A percentile compares a stretch with the other conserved stretches of the same genome.
Evolutionary conservation across 1,140 invertebrate genomes (phyloP).

Genomic region (Meteorus sp.): DNA sequence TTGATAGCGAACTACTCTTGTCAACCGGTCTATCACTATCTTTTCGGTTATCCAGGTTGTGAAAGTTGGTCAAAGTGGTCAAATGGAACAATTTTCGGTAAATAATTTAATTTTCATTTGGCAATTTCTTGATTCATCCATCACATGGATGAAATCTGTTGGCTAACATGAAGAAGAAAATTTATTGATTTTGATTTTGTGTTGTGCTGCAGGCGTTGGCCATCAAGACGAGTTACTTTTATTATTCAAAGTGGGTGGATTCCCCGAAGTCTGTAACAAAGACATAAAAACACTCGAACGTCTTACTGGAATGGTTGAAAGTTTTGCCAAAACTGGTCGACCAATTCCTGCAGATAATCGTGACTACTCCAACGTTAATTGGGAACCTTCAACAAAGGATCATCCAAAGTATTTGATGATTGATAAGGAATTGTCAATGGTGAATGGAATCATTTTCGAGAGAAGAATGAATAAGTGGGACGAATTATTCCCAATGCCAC

Average conservation of each 20-base stretch:
- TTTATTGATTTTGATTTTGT: no score
- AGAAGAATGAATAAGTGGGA: slow-evolving; percentile 64
- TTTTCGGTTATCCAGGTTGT: no score
- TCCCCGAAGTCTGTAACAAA: slow-evolving; percentile 37
- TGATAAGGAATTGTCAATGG: slow-evolving; percentile 50
- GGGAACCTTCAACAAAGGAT: slow-evolving; percentile 59
- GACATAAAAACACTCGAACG: slow-evolving; percentile 44
- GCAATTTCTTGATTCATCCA: no score
- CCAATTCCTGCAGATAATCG: slow-evolving; percentile 35
- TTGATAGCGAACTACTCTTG: no score
- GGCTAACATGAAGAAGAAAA: background rate
- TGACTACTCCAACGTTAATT: slow-evolving; percentile 52
- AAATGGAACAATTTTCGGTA: no score
- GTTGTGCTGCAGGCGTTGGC: slow-evolving; percentile 55
- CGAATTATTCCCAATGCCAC: slow-evolving; percentile 58
- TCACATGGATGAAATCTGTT: background rate
- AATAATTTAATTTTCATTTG: no score
- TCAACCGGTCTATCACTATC: no score
- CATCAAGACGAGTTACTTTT: slow-evolving; percentile 69
- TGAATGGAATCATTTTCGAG: slow-evolving; percentile 56
- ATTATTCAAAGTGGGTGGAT: slow-evolving; percentile 54
- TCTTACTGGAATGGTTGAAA: slow-evolving; percentile 46
- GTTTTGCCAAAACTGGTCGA: slow-evolving; percentile 49
- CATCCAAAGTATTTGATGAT: slow-evolving; percentile 63
- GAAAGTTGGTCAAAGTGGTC: no score